Conservation (phyloP, 92 coral and sea anemone genomes). For the Epizoanthus stellaris region DNA sequence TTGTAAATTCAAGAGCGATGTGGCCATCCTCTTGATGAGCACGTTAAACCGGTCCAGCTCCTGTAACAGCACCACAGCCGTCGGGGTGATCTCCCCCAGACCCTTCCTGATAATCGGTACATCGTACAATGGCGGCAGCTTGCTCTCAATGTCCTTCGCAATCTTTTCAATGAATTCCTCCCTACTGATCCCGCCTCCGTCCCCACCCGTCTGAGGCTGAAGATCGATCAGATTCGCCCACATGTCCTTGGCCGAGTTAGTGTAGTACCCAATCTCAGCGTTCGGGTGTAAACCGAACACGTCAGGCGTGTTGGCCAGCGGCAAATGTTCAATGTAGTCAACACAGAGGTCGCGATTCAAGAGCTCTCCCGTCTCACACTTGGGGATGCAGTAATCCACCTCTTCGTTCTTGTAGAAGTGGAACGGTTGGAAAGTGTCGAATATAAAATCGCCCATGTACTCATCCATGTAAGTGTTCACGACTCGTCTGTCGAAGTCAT, state of each 20-base stretch:
- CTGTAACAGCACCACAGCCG: slow-evolving; percentile 93
- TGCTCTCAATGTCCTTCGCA: slow-evolving; percentile 96
- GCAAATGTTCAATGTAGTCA: slow-evolving; percentile 83
- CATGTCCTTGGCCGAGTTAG: slow-evolving; percentile 98
- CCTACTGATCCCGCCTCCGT: slow-evolving; percentile 95
- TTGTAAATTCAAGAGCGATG: slow-evolving; percentile 92
- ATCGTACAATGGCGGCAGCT: slow-evolving; percentile 93
- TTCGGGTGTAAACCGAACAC: slow-evolving; percentile 99
- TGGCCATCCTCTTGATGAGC: slow-evolving; percentile 91
- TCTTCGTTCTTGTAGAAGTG: slow-evolving; percentile 98
- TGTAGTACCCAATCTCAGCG: slow-evolving; percentile 99
- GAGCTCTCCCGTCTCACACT: slow-evolving; percentile 68
- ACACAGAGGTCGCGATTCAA: slow-evolving; percentile 89
- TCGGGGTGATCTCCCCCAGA: slow-evolving; percentile 86
- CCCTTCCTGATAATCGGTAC: slow-evolving; percentile 90
- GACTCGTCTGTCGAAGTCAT: slow-evolving; percentile 98
- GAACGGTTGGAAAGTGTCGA: slow-evolving; percentile 99
- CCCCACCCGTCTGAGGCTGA: slow-evolving; percentile 99
- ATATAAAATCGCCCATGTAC: slow-evolving; percentile 99
- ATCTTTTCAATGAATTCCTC: slow-evolving; percentile 98
- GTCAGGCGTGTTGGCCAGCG: slow-evolving; percentile 99
- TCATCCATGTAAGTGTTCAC: slow-evolving; percentile 99
- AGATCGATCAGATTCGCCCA: slow-evolving; percentile 97
- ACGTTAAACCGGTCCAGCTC: slow-evolving; percentile 97
- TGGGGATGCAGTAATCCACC: slow-evolving; percentile 88